Evolutionary conservation across 2,113 vertebrate genomes (phyloP), one percentile per base, ranked within the genome.

Genomic region (Perccottus glenii): DNA sequence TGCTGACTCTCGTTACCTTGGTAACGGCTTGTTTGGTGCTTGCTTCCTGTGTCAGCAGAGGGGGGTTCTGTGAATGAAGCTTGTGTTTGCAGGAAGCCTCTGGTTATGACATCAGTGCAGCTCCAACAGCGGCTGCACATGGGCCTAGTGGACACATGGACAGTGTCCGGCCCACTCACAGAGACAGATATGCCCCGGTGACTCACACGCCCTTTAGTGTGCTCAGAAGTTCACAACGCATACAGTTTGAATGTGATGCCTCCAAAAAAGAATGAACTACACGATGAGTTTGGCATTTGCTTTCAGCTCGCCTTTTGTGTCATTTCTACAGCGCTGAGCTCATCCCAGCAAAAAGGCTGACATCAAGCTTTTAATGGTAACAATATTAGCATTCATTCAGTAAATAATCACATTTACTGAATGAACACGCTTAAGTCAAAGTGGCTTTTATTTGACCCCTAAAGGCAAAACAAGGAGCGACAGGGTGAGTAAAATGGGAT

Each of bases 31-130:
- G 88, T 92, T 92, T 92, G 85, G 89, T 57, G 56, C n/a, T 52
- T 0, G 56, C 36, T 58, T 83, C 87, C 55, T 45, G 9, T 47
- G 80, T 67, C 56, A 65, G 52, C 72, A 45, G 49, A 60, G 85
- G 77, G 62, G 58, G 16, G n/a, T n/a, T 87, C 66, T 78, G 85
- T 89, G 91, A 92, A 93, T 89, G 89, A 93, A 89, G 75, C 80
- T 64, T 69, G 81, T 92, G 90, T 93, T 92, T 50, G 44, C 77
- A 88, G 82, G 86, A 92, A 90, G 87, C 90, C 76, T 86, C 80
- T 81, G 69, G 63, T 44, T 60, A 87, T 92, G 88, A 93, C 89
- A 86, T 93, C 92, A 91, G 70, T 60, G 12, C 6, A 45, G 60
- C 43, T 61, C 73, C 84, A 79, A 78, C 78, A 75, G 78, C 73